Evolutionary conservation across 2,888 invertebrate species (phyloP), one percentile per base, ranked within the genome.

Genomic region (Eupithecia abbreviata): DNA sequence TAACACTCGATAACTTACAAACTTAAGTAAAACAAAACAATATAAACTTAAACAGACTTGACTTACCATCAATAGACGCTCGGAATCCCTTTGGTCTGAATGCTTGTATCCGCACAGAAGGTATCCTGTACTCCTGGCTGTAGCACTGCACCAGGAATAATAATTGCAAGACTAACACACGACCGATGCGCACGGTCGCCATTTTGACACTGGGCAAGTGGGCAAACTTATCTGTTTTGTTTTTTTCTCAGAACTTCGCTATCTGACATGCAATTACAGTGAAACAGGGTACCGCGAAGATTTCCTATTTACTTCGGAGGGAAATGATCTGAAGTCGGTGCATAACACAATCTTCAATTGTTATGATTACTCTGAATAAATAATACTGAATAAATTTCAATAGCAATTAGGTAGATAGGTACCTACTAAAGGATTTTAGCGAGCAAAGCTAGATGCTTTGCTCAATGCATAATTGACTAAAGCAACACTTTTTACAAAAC

Each of bases 31-130:
- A 45, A 66, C 42, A 42, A 68, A 9, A n/a, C 15, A 3, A 87
- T 86, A 42, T 45, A 65, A 55, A 69, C 30, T 13, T 2, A 47
- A 9, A 43, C 10, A 45, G 47, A 49, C 91, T 88, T 84, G 47
- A 49, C 91, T 88, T 84, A 96, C 96, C 95, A 82, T 96, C 96
- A 84, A 96, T 95, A 0, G 96, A 96, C 13, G 96, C 95, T 18
- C 92, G 89, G 13, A 96, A 89, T 81, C 96, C 96, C 87, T 88
- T 95, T 0, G 96, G 96, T 73, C 86, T 88, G 2, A 96, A 90
- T 1, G 94, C 95, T 80, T 96, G 92, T 68, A 96, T 92, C n/a
- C 84, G 91, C 3, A 96, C 95, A 67, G 92, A 89, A 0, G 96
- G 96, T 3, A 96, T 79, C 51, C 77, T 82, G 65, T 87, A 90